Evolutionary conservation across 1,140 invertebrate species (phyloP).

Genomic region (Rhopalosiphum maidis): DNA sequence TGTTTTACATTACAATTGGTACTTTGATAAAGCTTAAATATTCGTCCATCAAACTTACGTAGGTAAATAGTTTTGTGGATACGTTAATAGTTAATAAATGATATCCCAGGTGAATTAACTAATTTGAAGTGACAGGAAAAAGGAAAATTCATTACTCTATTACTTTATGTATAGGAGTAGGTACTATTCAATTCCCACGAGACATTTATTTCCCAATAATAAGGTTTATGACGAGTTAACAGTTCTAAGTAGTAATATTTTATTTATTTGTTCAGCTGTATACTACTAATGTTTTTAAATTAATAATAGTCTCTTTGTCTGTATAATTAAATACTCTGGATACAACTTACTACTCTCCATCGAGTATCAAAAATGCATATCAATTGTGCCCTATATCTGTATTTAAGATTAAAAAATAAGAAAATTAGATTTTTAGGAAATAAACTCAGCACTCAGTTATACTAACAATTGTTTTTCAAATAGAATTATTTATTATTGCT

Average conservation of each 20-base stretch:
- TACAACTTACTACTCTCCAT: neutral
- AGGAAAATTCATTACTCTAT: constrained; percentile 26
- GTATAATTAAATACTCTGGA: neutral
- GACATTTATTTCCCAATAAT: neutral
- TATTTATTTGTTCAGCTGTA: constrained; percentile 5
- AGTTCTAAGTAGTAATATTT: neutral
- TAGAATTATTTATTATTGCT: neutral
- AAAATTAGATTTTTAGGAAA: neutral
- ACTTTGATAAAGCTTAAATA: neutral
- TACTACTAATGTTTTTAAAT: neutral
- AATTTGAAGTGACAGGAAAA: constrained; percentile 28
- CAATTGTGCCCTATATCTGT: neutral
- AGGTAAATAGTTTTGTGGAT: neutral
- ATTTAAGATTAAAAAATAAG: neutral
- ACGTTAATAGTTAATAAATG: constrained; percentile 16
- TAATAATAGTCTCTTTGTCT: neutral
- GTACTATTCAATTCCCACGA: neutral
- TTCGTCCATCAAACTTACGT: neutral
- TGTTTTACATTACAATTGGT: neutral
- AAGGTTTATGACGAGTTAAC: constrained; percentile 20
- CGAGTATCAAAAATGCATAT: neutral
- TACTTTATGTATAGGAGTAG: neutral
- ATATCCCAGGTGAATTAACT: neutral
- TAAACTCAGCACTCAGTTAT: neutral
- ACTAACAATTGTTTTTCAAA: neutral